Evolutionary conservation across 2,888 invertebrate species (phyloP).

Genomic region (Caenorhabditis panamensis): DNA sequence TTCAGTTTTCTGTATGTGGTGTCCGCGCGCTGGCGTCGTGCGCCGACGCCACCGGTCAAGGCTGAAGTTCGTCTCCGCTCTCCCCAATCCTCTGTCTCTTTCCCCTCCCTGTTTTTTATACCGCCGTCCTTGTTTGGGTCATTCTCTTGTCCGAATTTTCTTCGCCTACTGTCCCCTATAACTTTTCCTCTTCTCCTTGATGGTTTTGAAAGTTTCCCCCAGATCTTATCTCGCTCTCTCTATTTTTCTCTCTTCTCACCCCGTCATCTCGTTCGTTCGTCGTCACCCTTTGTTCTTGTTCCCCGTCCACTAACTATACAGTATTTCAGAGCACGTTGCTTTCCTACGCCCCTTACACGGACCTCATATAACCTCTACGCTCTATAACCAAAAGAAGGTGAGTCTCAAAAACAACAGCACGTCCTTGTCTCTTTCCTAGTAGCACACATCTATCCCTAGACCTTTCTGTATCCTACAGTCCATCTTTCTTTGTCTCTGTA

Average conservation of each 20-base stretch:
- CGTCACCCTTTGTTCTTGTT: neutral
- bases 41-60: conserved; percentile 46
- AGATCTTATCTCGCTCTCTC: conserved; percentile 26
- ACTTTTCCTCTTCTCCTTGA: neutral
- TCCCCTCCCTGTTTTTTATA: conserved; percentile 22
- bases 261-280: neutral
- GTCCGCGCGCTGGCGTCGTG: conserved; percentile 26
- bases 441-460: neutral
- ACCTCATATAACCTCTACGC: conserved; percentile 33
- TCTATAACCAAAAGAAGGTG: conserved; percentile 40
- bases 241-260: neutral
- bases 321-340: conserved; percentile 46
- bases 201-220: conserved; percentile 5
- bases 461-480: neutral
- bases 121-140: conserved; percentile 39
- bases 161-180: conserved; percentile 6
- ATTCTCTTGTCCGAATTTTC: conserved; percentile 22
- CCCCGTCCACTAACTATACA: neutral
- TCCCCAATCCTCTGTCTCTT: neutral
- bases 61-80: conserved; percentile 9
- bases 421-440: conserved; percentile 1
- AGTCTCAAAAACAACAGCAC: conserved; percentile 8
- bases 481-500: no score
- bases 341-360: conserved; percentile 39
- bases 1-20: conserved; percentile 15